Percentiles rank a stretch among this genome's conserved stretches.
Conservation (phyloP, 2,888 invertebrate genomes). For the Drosophila paranaensis region DNA sequence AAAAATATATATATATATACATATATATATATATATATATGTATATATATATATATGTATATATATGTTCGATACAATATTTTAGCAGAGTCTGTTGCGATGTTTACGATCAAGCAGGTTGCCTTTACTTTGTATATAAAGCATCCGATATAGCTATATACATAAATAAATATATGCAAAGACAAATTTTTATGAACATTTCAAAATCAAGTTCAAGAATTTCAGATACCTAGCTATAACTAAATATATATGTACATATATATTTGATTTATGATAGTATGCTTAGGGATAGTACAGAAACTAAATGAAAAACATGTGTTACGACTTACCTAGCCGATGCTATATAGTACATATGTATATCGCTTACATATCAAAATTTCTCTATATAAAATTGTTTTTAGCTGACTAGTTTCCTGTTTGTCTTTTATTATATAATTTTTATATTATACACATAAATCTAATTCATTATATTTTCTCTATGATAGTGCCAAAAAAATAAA, state of each 20-base stretch:
- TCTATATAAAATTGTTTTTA: neutral
- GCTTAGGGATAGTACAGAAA: neutral
- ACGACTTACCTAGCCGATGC: neutral
- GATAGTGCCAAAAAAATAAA: slow-evolving; percentile 60
- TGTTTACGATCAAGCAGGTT: slow-evolving; percentile 54
- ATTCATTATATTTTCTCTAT: slow-evolving; percentile 6
- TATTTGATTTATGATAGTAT: slow-evolving; percentile 9
- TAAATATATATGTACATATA: neutral
- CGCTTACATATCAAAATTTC: neutral
- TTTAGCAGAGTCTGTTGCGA: slow-evolving; percentile 34
- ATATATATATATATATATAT: too few species aligned
- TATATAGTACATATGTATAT: neutral
- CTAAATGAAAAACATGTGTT: slow-evolving; percentile 1
- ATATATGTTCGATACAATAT: slow-evolving; percentile 57
- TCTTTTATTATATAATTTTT: slow-evolving; percentile 24
- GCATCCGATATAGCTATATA: slow-evolving; percentile 14
- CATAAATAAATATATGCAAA: slow-evolving; percentile 16
- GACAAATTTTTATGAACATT: slow-evolving; percentile 43
- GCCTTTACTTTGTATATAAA: slow-evolving; percentile 14
- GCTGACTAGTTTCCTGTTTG: slow-evolving; percentile 15
- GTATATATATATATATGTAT: slow-evolving; percentile 35
- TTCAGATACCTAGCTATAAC: slow-evolving; percentile 4
- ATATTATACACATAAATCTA: neutral
- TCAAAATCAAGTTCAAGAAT: slow-evolving; percentile 77
- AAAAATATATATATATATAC: slow-evolving; percentile 45